These are phyloP conservation scores for Leptinotarsa undecemlineata DNA, from an alignment of 1,140 invertebrate genomes.

Conservation along the genomic window DNA sequence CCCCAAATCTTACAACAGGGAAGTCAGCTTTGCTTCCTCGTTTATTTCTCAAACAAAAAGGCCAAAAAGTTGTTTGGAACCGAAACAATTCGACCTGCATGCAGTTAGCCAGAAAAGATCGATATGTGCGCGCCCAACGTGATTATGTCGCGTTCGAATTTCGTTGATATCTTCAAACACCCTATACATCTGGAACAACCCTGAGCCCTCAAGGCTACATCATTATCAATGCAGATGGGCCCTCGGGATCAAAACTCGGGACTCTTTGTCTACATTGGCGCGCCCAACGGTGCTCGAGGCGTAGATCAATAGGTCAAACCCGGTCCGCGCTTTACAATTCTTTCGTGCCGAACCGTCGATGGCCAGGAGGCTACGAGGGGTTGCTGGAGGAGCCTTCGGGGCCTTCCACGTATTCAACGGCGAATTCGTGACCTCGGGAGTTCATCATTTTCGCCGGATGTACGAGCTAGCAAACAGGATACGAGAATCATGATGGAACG, in stretches of 20 bases:
- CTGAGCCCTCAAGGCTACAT: background rate
- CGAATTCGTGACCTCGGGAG: background rate
- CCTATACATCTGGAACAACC: background rate
- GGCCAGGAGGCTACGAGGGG: background rate
- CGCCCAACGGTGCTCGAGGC: conserved; percentile 36
- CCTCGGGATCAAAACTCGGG: conserved; percentile 47
- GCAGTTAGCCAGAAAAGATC: too few relatives aligned
- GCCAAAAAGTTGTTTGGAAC: too few relatives aligned
- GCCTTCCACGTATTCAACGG: background rate
- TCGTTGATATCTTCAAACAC: background rate
- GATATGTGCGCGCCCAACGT: too few relatives aligned
- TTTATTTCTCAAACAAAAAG: too few relatives aligned
- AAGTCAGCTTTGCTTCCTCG: too few relatives aligned
- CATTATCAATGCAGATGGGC: conserved; percentile 51
- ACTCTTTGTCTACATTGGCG: conserved; percentile 45
- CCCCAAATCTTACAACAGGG: too few relatives aligned
- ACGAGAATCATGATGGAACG: too few relatives aligned
- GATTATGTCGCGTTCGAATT: too few relatives aligned
- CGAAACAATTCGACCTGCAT: too few relatives aligned
- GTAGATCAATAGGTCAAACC: conserved; percentile 48
- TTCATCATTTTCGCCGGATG: background rate
- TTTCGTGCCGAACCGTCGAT: background rate
- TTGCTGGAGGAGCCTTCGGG: background rate
- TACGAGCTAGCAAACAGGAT: too few relatives aligned
- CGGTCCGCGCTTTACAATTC: conserved; percentile 1